These are phyloP conservation scores for Pionites leucogaster DNA, from an alignment of 2,113 vertebrate species.

Conservation along the genomic window DNA sequence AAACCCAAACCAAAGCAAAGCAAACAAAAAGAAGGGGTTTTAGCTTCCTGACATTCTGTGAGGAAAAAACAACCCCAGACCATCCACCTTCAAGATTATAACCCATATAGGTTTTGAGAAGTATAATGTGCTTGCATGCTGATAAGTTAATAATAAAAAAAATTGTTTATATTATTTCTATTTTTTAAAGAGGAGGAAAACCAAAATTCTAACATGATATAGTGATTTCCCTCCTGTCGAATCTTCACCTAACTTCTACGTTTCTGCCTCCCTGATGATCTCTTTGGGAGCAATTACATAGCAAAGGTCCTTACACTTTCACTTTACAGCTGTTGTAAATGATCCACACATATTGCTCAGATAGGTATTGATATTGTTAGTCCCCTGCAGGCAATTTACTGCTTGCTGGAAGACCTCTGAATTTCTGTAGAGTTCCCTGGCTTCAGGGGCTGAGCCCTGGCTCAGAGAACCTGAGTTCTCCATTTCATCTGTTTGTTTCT, in stretches of 20 bases:
- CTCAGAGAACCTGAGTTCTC: neutral
- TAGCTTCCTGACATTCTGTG: neutral
- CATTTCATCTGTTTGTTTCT: neutral
- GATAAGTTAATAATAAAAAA: neutral
- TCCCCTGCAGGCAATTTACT: neutral
- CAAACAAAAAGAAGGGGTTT: neutral
- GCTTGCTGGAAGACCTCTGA: neutral
- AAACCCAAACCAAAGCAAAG: no score
- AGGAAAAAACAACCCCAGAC: accelerated
- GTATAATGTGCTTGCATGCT: neutral
- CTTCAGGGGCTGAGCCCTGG: neutral
- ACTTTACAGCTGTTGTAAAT: neutral
- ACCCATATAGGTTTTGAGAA: neutral
- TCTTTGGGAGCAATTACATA: neutral
- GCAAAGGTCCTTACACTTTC: neutral
- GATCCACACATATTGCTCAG: neutral
- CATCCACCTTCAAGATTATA: neutral
- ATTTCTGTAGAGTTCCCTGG: neutral
- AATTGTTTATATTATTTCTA: no score
- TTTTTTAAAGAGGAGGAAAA: neutral
- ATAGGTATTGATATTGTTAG: neutral
- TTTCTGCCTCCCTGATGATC: neutral
- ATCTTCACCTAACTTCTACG: accelerated
- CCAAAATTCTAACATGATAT: neutral
- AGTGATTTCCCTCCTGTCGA: neutral